Evolutionary conservation across 2,797 vertebrate genomes (phyloP).

Genomic region (Dicrostonyx torquatus): DNA sequence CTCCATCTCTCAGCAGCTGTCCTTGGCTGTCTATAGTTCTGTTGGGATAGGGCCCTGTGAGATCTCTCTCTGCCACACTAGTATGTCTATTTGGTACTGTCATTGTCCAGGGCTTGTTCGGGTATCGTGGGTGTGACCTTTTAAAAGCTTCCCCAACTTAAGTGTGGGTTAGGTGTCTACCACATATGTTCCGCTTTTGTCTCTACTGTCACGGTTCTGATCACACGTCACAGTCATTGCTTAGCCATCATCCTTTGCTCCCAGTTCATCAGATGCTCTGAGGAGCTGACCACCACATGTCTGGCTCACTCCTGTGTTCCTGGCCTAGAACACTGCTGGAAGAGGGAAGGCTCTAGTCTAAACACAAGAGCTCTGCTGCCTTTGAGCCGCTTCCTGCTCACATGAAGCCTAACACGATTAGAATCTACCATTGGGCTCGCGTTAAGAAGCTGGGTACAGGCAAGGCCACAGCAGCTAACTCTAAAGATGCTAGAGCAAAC

Average conservation of each 20-base stretch:
- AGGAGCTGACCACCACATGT: neutral
- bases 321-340: rapidly evolving
- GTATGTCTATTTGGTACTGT: neutral
- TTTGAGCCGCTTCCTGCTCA: neutral
- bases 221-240: neutral
- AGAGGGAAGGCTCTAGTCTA: neutral
- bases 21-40: neutral
- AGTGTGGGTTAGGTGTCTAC: neutral
- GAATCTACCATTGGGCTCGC: neutral
- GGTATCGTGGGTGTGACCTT: neutral
- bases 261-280: neutral
- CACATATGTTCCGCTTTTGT: neutral
- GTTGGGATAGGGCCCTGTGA: neutral
- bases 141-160: neutral
- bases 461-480: neutral
- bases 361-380: neutral
- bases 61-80: neutral
- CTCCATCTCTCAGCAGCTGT: neutral
- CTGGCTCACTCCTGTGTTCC: neutral
- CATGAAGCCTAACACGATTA: neutral
- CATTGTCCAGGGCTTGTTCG: neutral
- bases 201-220: neutral
- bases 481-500: neutral
- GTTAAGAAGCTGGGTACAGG: neutral
- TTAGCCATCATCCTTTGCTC: neutral